phyloP scores from a whole-genome alignment of 2,113 vertebrate genomes.

The Chloropsis hardwickii region DNA sequence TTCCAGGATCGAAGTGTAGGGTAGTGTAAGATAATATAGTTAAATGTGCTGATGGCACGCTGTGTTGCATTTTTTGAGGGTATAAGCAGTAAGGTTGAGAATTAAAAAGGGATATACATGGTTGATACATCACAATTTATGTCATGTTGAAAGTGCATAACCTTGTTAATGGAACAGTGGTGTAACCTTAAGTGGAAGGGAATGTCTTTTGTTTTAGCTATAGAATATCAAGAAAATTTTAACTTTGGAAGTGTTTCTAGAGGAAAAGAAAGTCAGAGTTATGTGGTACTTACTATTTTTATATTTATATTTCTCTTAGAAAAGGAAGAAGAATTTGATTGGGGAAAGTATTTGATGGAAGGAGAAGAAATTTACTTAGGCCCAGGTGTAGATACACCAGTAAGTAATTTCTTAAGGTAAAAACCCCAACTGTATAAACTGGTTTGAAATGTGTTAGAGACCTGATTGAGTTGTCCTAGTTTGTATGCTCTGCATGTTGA shows the following conservation, averaged over 20 bases:
- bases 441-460: neutral
- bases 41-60: neutral
- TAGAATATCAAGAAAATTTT: neutral
- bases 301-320: constrained; percentile 67
- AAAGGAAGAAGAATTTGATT: constrained; percentile 88
- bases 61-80: neutral
- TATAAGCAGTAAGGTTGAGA: neutral
- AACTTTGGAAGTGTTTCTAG: neutral
- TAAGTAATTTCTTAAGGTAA: constrained; percentile 72
- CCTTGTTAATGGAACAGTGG: neutral
- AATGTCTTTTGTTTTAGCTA: neutral
- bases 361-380: constrained; percentile 86
- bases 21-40: neutral
- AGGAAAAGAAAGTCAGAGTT: neutral
- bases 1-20: neutral
- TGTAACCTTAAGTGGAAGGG: neutral
- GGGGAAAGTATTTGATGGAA: constrained; percentile 92
- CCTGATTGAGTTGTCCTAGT: neutral
- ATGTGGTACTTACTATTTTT: neutral
- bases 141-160: neutral
- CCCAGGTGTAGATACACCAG: constrained; percentile 84
- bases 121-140: neutral
- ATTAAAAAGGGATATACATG: neutral
- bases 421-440: neutral
- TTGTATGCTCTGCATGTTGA: neutral